A percentile compares a stretch with the other conserved stretches of the same genome.
Conservation (phyloP, 1,140 invertebrate species). For the Eupristina koningsbergeri region DNA sequence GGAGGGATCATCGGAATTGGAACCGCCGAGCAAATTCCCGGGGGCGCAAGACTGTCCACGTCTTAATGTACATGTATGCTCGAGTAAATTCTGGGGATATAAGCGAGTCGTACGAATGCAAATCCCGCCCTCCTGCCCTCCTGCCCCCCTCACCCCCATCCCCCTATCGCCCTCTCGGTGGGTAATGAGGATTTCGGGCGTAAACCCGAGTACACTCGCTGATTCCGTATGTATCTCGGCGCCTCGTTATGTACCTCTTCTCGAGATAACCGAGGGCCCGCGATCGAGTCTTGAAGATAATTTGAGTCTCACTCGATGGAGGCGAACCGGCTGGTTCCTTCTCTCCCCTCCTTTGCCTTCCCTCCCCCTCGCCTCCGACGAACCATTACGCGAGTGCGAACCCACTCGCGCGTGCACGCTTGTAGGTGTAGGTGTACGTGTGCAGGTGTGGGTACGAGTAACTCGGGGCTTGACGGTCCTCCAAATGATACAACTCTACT, state of each 20-base stretch:
- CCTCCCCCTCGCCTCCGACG: too few relatives aligned
- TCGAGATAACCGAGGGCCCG: conserved; percentile 8
- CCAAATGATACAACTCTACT: neutral
- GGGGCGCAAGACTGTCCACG: neutral
- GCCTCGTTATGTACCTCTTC: conserved; percentile 34
- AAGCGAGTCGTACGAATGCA: conserved; percentile 4
- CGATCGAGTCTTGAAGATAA: conserved; percentile 25
- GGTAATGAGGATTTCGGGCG: neutral
- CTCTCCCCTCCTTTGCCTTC: too few relatives aligned
- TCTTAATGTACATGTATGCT: neutral
- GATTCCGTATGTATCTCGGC: conserved; percentile 22
- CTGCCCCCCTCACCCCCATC: too few relatives aligned
- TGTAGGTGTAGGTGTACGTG: too few relatives aligned
- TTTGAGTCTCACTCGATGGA: conserved; percentile 24
- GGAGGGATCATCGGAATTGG: neutral
- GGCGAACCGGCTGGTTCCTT: neutral
- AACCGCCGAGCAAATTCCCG: neutral
- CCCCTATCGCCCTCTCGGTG: neutral
- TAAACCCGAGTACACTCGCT: neutral
- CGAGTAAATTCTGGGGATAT: conserved; percentile 7
- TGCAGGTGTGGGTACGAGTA: too few relatives aligned
- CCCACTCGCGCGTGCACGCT: too few relatives aligned
- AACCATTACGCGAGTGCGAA: too few relatives aligned
- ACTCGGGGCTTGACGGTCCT: neutral
- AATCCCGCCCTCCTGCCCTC: neutral